Percentiles rank a stretch among this genome's conserved stretches.
These are phyloP conservation scores for Spondyliosoma cantharus DNA, from an alignment of 2,797 vertebrate species.

Conservation along the genomic window DNA sequence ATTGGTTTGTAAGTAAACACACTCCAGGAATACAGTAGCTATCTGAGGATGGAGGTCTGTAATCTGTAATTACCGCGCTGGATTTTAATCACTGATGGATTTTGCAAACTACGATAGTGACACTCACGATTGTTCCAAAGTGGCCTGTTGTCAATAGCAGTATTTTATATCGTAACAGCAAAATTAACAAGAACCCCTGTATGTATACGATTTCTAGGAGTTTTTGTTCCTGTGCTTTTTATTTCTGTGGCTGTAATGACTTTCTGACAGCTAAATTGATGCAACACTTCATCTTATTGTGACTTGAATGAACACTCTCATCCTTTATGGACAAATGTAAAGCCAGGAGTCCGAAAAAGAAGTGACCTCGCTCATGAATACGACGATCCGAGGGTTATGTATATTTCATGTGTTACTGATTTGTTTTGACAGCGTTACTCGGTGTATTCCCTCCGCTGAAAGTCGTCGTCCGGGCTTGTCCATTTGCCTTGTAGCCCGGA, in stretches of 20 bases:
- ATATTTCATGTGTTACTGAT: conserved; percentile 71
- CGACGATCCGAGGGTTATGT: conserved; percentile 57
- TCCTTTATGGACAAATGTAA: conserved; percentile 34
- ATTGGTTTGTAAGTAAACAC: conserved; percentile 37
- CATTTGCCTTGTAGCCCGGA: conserved; percentile 60
- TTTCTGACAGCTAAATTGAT: conserved; percentile 58
- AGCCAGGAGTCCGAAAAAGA: conserved; percentile 43
- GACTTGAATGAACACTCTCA: conserved; percentile 33
- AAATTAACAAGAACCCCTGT: conserved; percentile 38
- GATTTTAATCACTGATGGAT: conserved; percentile 46
- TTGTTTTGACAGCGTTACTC: conserved; percentile 75
- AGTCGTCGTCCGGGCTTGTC: conserved; percentile 57
- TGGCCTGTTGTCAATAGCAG: conserved; percentile 24
- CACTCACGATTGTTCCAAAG: conserved; percentile 32
- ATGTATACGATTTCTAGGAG: conserved; percentile 22
- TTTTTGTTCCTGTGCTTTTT: conserved; percentile 41
- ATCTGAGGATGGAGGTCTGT: conserved; percentile 44
- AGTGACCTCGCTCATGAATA: conserved; percentile 46
- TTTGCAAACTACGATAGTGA: conserved; percentile 27
- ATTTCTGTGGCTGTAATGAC: conserved; percentile 39
- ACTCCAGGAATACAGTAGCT: conserved; percentile 33
- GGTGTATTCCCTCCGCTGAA: conserved; percentile 67
- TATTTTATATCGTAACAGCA: conserved; percentile 17
- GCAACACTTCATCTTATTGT: conserved; percentile 40
- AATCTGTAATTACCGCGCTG: conserved; percentile 45